These are phyloP conservation scores for Heliothis peltigera DNA, from an alignment of 2,888 invertebrate species.

Conservation along the genomic window DNA sequence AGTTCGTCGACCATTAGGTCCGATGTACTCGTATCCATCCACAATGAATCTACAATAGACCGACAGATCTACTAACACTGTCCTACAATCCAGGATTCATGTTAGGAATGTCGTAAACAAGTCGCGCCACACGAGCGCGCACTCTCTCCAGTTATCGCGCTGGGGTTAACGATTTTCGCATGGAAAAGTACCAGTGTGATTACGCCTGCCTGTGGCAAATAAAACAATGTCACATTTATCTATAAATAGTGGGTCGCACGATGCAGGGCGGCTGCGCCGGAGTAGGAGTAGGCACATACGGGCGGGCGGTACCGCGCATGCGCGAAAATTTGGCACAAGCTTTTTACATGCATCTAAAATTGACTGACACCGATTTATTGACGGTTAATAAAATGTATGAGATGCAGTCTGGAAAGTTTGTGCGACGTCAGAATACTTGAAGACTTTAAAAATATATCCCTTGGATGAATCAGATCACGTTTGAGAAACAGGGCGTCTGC, in stretches of 20 bases:
- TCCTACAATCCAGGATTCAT: conserved; percentile 36
- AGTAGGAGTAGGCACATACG: conserved; percentile 66
- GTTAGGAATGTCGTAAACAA: conserved; percentile 38
- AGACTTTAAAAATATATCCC: conserved; percentile 26
- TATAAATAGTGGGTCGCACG: conserved; percentile 80
- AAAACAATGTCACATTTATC: conserved; percentile 85
- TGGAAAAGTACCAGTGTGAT: conserved; percentile 85
- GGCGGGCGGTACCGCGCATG: conserved; percentile 61
- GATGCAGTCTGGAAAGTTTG: conserved; percentile 41
- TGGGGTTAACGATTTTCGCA: conserved; percentile 84
- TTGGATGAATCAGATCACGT: conserved; percentile 31
- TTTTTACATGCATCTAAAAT: conserved; percentile 75
- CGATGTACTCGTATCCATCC: conserved; percentile 8
- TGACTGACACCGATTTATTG: conserved; percentile 75
- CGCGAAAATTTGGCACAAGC: conserved; percentile 81
- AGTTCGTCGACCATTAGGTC: background rate
- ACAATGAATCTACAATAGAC: conserved; percentile 12
- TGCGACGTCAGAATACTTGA: conserved; percentile 51
- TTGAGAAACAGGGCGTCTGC: conserved; percentile 15
- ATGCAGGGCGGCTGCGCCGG: conserved; percentile 71
- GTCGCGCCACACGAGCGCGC: conserved; percentile 51
- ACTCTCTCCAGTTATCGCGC: conserved; percentile 76
- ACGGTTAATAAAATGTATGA: conserved; percentile 60
- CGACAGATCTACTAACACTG: conserved; percentile 7
- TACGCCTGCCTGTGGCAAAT: conserved; percentile 73